Base-by-base conservation (phyloP, 1,140 invertebrate species). In the Augochlora pura region DNA sequence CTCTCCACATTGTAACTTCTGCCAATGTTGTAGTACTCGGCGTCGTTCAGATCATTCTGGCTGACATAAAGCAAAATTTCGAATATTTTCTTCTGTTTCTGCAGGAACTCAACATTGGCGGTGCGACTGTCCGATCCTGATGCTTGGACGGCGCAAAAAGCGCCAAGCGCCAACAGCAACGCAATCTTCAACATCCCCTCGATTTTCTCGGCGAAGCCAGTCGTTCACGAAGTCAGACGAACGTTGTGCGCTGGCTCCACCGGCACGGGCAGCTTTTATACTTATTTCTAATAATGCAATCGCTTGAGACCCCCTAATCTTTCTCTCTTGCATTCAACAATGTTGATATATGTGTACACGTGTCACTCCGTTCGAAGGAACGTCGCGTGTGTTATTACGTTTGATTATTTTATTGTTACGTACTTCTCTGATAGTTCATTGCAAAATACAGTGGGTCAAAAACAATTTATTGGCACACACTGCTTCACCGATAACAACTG, bases 51-150 rank as follows among this genome's bases (percentile, higher is more conserved):
- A 69, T 92, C 93, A 6, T 93, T 93, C 85, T 95, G 95, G 83
- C 94, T 93, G 0, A 95, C 88, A 83, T 95, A 94, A 83, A 95
- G 92, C 27, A 95, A 90, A 7, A 96, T 91, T 78, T 95, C 94
- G 67, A 95, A 93, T 18, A 96, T 91, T 57, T 94, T 93, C 76
- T 94, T 94, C 89, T 96, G 95, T 74, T 93, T 94, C 21, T 91
- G 80, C 10, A 95, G 88, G 39, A 87, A 90, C 0, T 90, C 87
- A 77, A 89, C 86, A 57, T 90, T 86, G 10, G 89, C 86, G 0
- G 75, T 84, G n/a, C 23, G 67, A 14, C n/a, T 78, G 9, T 23
- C 52, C 16, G 54, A 18, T 1, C 42, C 32, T 14, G 12, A 32
- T n/a, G 25, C 42, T 0, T 80, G 23, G 1, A 18, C 66, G 64